Conservation (phyloP, 2,888 invertebrate genomes). For the Patella depressa region DNA sequence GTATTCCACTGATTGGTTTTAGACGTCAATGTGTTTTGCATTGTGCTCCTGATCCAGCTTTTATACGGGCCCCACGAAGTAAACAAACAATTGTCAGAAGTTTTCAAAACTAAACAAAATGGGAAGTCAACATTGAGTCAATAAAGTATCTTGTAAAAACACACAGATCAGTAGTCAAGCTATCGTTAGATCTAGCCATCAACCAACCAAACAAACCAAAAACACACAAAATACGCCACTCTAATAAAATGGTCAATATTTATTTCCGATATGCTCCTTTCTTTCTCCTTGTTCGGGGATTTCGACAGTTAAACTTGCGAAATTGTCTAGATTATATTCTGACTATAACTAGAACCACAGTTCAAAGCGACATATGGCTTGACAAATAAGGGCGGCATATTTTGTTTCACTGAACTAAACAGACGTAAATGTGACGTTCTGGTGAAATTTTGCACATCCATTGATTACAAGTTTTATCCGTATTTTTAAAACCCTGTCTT, state of each 20-base stretch:
- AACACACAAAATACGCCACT: background rate
- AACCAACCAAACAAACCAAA: background rate
- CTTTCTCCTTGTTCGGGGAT: background rate
- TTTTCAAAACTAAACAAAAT: background rate
- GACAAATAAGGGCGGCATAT: too few relatives aligned
- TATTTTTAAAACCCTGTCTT: too few relatives aligned
- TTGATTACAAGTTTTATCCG: too few relatives aligned
- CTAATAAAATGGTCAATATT: constrained; percentile 3
- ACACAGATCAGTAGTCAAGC: background rate
- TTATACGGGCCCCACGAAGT: background rate
- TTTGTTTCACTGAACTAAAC: too few relatives aligned
- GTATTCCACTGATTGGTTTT: too few relatives aligned
- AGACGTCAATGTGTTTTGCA: too few relatives aligned
- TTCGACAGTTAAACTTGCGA: background rate
- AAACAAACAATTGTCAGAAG: background rate
- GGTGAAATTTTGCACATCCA: too few relatives aligned
- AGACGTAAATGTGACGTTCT: too few relatives aligned
- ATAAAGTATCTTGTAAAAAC: constrained; percentile 2
- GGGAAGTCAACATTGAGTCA: constrained; percentile 2
- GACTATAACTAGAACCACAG: too few relatives aligned
- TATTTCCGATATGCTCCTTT: background rate
- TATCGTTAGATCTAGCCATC: constrained; percentile 5
- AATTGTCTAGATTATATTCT: background rate
- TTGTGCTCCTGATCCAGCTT: background rate
- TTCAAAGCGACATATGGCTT: too few relatives aligned